These are phyloP conservation scores for Dicyrtomina minuta DNA, from an alignment of 2,888 invertebrate species.

Conservation along the genomic window DNA sequence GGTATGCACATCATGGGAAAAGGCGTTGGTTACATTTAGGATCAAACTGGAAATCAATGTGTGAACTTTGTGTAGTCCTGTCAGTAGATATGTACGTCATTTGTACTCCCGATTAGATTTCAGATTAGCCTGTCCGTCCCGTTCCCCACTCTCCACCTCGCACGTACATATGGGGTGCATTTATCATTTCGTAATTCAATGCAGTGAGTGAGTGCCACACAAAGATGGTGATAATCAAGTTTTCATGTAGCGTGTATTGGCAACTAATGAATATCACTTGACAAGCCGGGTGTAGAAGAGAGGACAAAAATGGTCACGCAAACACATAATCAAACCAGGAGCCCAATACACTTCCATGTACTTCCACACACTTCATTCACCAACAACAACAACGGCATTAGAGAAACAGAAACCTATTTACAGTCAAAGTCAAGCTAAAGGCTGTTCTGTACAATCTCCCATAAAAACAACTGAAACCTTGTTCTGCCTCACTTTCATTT, in stretches of 20 bases:
- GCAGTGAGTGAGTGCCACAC: constrained; percentile 19
- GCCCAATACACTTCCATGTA: background rate
- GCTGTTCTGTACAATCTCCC: too few relatives aligned
- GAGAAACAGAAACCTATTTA: background rate
- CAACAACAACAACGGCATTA: background rate
- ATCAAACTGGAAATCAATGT: constrained; percentile 24
- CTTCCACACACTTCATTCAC: background rate
- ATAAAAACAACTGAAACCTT: background rate
- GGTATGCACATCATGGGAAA: constrained; percentile 21
- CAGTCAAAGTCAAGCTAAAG: too few relatives aligned
- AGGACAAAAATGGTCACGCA: constrained; percentile 50
- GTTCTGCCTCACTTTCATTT: background rate
- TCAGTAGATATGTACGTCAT: constrained; percentile 32
- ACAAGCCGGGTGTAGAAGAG: constrained; percentile 46
- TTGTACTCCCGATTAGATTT: constrained; percentile 31
- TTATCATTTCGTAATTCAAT: constrained; percentile 12
- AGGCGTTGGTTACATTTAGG: constrained; percentile 16
- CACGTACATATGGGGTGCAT: background rate
- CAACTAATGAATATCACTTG: constrained; percentile 48
- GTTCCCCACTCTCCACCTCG: background rate
- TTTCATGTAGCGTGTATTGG: constrained; percentile 36
- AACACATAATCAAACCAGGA: constrained; percentile 43
- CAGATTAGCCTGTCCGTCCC: constrained; percentile 18
- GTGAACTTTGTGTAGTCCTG: constrained; percentile 19
- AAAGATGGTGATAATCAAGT: constrained; percentile 42